phyloP scores from a whole-genome alignment of 2,888 invertebrate species.

The Brenthis ino region DNA sequence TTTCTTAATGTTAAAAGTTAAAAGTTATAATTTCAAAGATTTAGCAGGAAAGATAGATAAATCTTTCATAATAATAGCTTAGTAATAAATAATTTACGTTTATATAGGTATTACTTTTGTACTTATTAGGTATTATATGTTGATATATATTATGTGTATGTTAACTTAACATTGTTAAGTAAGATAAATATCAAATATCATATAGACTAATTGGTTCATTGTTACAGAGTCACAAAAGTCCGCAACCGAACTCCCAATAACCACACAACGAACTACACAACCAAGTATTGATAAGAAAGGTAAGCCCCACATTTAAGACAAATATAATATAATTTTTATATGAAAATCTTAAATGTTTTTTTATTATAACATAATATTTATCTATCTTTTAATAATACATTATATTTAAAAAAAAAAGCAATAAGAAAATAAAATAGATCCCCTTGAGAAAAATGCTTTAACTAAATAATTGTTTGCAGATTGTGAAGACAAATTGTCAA shows the following conservation, averaged over 20 bases:
- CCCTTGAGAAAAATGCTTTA: neutral
- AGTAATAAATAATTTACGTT: no score
- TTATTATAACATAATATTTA: no score
- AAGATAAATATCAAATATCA: neutral
- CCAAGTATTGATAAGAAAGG: conserved; percentile 50
- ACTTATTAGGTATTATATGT: neutral
- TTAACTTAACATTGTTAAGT: neutral
- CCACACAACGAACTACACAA: conserved; percentile 43
- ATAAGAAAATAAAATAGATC: no score
- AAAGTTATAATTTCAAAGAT: no score
- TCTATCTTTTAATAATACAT: no score
- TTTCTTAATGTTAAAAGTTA: no score
- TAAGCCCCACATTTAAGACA: conserved; percentile 34
- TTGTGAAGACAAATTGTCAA: conserved; percentile 88
- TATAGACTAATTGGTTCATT: conserved; percentile 14
- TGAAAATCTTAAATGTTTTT: no score
- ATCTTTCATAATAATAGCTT: no score
- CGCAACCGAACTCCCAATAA: conserved; percentile 42
- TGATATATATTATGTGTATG: neutral
- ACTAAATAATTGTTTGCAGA: conserved; percentile 50
- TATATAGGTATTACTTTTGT: no score
- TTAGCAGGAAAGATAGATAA: no score
- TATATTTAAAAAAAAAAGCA: no score
- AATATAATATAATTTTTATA: no score
- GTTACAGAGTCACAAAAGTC: conserved; percentile 62